Conservation (phyloP, 2,113 vertebrate species). For the Eubucco bourcierii region DNA sequence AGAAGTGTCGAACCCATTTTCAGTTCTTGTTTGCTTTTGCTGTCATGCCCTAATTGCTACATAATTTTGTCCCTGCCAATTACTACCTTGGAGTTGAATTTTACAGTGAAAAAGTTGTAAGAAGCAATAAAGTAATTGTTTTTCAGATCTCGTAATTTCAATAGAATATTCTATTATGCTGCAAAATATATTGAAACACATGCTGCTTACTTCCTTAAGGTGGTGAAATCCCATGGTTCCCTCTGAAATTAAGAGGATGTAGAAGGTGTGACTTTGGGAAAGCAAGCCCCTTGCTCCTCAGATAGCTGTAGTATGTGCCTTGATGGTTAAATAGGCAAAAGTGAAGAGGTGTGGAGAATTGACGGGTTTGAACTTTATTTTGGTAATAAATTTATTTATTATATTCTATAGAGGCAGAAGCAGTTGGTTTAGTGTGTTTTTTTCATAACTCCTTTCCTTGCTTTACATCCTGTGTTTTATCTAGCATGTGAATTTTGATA, state of each 20-base stretch:
- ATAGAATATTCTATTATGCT: constrained; percentile 1
- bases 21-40: constrained; percentile 72
- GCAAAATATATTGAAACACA: not conserved
- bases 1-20: constrained; percentile 71
- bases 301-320: not conserved
- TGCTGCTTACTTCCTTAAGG: not conserved
- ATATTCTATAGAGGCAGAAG: not conserved
- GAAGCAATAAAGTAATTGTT: constrained; percentile 56
- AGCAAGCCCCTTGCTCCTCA: not conserved
- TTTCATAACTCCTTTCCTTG: not conserved
- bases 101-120: constrained; percentile 63
- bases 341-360: not conserved
- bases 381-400: not conserved
- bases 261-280: not conserved
- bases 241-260: not conserved
- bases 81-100: constrained; percentile 70
- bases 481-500: not conserved
- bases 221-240: not conserved
- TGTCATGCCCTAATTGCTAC: constrained; percentile 70
- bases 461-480: not conserved
- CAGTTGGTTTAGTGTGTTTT: not conserved
- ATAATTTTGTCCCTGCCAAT: constrained; percentile 72
- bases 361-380: not conserved
- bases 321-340: not conserved
- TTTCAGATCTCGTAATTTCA: constrained; percentile 26